Conservation (phyloP, 2,888 invertebrate genomes). For the Sphecodes monilicornis region DNA sequence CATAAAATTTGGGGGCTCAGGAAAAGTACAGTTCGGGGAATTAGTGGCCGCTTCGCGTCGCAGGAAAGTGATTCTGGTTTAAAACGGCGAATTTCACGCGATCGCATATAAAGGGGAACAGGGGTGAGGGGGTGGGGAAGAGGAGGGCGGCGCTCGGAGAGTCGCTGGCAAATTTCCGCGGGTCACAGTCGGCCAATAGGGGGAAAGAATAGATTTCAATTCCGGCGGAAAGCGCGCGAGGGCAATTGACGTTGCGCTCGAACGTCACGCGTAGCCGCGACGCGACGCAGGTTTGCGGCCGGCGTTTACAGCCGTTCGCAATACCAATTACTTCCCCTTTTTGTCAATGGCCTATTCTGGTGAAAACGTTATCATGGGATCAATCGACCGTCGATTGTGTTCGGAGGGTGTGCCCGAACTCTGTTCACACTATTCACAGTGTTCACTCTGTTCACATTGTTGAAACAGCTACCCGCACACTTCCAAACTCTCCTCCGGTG, state of each 20-base stretch:
- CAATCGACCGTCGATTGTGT: constrained; percentile 1
- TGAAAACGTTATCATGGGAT: constrained; percentile 16
- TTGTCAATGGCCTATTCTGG: constrained; percentile 1
- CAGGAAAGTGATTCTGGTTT: constrained; percentile 1
- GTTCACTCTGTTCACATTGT: neutral
- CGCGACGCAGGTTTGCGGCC: constrained; percentile 6
- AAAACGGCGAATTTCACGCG: constrained; percentile 13
- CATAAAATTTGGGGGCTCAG: neutral
- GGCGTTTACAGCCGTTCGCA: constrained; percentile 23
- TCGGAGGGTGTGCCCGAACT: neutral
- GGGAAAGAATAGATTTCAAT: constrained; percentile 11
- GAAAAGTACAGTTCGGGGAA: neutral
- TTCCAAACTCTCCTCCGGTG: neutral
- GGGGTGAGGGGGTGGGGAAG: neutral
- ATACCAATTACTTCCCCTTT: constrained; percentile 22
- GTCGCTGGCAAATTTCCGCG: constrained; percentile 5
- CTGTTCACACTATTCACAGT: neutral
- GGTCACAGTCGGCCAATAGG: neutral
- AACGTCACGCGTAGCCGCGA: constrained; percentile 9
- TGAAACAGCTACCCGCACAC: neutral
- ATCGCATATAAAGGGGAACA: neutral
- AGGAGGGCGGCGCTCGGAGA: neutral
- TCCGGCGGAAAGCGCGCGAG: neutral
- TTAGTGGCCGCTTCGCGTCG: neutral
- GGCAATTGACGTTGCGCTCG: constrained; percentile 11